These are phyloP conservation scores for Cuniculus paca DNA, from an alignment of 2,797 vertebrate genomes.

Conservation along the genomic window DNA sequence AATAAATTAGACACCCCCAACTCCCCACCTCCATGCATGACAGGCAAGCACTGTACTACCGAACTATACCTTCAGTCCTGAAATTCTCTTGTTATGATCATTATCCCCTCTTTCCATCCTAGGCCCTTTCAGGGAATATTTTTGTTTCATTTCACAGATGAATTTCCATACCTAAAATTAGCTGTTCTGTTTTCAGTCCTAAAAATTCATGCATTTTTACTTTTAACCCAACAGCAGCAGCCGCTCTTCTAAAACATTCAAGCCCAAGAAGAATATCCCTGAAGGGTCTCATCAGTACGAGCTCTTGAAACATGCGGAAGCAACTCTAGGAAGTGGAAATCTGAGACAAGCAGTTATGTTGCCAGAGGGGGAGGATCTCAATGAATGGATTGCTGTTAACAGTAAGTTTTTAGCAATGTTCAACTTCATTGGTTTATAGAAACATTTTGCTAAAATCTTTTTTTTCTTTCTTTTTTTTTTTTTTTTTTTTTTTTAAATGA, in stretches of 20 bases:
- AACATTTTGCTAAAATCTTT: constrained; percentile 30
- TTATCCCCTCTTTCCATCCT: neutral
- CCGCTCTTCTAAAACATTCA: constrained; percentile 98
- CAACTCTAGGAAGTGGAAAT: constrained; percentile 97
- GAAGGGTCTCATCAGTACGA: constrained; percentile 98
- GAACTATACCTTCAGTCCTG: neutral
- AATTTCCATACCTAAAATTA: constrained; percentile 25
- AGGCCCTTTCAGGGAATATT: constrained; percentile 22
- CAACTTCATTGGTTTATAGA: constrained; percentile 9
- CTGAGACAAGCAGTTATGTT: constrained; percentile 97
- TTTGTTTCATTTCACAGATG: constrained; percentile 19
- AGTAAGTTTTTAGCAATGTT: constrained; percentile 90
- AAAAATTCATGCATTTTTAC: constrained; percentile 37
- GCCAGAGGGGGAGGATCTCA: constrained; percentile 97
- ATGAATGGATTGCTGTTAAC: constrained; percentile 99
- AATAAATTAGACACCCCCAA: neutral
- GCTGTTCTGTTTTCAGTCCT: neutral
- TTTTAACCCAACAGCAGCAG: constrained; percentile 89
- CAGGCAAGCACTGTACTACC: neutral
- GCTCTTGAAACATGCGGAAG: constrained; percentile 97
- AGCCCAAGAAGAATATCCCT: constrained; percentile 98
- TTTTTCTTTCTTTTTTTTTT: neutral
- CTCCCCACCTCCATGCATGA: neutral
- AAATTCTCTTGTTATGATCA: constrained; percentile 15
- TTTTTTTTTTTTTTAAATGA: neutral